Percentiles rank a stretch among this genome's conserved stretches.
phyloP scores from a whole-genome alignment of 2,888 invertebrate genomes.

The Cerceris ruficornis region DNA sequence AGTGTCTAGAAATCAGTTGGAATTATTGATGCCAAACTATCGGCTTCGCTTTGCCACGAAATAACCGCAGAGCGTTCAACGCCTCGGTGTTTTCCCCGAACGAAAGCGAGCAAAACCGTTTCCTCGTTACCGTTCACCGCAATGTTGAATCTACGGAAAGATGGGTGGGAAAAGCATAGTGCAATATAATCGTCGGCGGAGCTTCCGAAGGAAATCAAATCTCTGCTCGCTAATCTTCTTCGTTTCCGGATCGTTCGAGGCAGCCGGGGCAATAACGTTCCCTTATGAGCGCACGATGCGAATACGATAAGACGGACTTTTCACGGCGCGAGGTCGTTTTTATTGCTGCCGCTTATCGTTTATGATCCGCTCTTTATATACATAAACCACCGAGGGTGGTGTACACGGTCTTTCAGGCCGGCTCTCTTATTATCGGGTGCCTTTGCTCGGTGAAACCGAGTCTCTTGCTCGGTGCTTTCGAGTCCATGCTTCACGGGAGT shows the following conservation, averaged over 20 bases:
- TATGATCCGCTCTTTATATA: constrained; percentile 39
- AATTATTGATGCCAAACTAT: constrained; percentile 30
- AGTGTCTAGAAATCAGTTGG: constrained; percentile 9
- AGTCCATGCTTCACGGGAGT: no score
- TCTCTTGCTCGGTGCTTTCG: neutral
- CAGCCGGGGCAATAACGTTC: constrained; percentile 18
- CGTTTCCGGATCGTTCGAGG: constrained; percentile 30
- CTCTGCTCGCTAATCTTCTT: constrained; percentile 22
- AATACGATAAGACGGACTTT: constrained; percentile 39
- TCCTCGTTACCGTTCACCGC: no score
- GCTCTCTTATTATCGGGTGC: constrained; percentile 24
- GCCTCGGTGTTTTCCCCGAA: neutral
- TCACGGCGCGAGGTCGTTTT: constrained; percentile 34
- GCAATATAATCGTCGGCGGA: neutral
- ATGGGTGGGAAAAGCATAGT: neutral
- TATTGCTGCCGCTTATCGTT: constrained; percentile 46
- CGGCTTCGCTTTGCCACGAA: neutral
- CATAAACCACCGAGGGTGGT: constrained; percentile 13
- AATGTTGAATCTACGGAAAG: neutral
- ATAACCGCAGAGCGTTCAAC: neutral
- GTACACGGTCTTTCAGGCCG: neutral
- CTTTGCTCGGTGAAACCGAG: neutral
- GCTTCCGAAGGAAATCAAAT: neutral
- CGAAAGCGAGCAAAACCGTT: neutral
- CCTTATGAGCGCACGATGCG: constrained; percentile 14